Conservation (phyloP, 2,113 vertebrate genomes). For the Anguilla japonica region DNA sequence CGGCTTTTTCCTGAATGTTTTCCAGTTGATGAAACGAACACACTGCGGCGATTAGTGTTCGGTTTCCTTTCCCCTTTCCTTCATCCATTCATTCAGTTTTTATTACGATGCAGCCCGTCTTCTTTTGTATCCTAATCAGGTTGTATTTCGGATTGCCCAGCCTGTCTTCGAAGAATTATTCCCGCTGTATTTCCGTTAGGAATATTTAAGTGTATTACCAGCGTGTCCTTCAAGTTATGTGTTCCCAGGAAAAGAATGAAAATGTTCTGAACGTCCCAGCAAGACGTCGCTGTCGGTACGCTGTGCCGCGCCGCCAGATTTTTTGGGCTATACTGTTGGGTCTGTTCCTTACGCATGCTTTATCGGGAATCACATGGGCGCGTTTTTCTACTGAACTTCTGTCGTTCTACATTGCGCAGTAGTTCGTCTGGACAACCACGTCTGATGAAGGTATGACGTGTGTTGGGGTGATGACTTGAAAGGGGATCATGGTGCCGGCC, state of each 20-base stretch:
- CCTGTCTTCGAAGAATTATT: not conserved
- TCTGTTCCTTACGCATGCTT: not conserved
- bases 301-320: not conserved
- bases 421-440: not conserved
- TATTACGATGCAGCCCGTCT: not conserved
- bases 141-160: not conserved
- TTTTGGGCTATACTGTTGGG: not conserved
- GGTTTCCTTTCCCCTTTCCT: not conserved
- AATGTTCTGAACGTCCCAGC: not conserved
- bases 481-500: not conserved
- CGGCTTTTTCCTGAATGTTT: not conserved
- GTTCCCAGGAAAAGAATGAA: not conserved
- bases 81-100: not conserved
- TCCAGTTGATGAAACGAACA: not conserved
- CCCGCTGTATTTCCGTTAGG: not conserved
- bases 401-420: not conserved
- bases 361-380: constrained; percentile 6
- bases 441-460: not conserved
- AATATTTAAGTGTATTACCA: not conserved
- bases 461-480: not conserved
- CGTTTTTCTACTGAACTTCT: not conserved
- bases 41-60: not conserved
- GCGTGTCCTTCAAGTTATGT: not conserved
- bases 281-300: not conserved
- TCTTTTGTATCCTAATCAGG: not conserved